Evolutionary conservation across 2,888 invertebrate species (phyloP), one percentile per base, ranked within the genome.

Genomic region (Dermolepida albohirtum): DNA sequence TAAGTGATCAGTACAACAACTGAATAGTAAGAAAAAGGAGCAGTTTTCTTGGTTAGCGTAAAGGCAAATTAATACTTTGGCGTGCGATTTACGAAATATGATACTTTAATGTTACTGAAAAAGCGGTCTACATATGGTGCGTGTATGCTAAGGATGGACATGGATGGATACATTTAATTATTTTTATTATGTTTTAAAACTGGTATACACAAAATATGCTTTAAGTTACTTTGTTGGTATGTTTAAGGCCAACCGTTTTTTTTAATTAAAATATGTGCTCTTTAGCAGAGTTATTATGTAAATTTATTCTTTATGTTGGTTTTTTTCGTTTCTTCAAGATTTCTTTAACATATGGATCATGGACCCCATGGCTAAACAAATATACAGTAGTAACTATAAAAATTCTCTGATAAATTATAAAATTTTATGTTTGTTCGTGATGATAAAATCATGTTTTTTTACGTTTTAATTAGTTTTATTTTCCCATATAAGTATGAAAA

Each of bases 91-190:
- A 29, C 12, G 44, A 29, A 44, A 27, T 44, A 44, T 59, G 43
- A 44, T 29, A 41, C 22, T 47, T 59, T 34, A 29, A 44, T 14
- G 44, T 14, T 43, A 27, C 43, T 44, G 22, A 43, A 44, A 59
- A 59, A 29, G 44, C 44, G 43, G 59, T 27, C 47, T 27, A 44
- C 59, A 59, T 27, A 44, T 59, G 59, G 59, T 59, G 14, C 44
- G 27, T 27, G 27, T 59, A 27, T 59, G 6, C 44, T 43, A 44
- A 59, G 44, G 29, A n/a, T 8, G 12, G 16, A 59, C 59, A 59
- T 59, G 44, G 59, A 59, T 44, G 44, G 44, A 44, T 44, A 59
- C 29, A 29, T 59, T n/a, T n/a, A n/a, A n/a, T n/a, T n/a, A n/a
- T n/a, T 59, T 39, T 59, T 44, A 44, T 59, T 59, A 44, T 22